Conservation (phyloP, 2,888 invertebrate species). For the Miltochrista miniata region DNA sequence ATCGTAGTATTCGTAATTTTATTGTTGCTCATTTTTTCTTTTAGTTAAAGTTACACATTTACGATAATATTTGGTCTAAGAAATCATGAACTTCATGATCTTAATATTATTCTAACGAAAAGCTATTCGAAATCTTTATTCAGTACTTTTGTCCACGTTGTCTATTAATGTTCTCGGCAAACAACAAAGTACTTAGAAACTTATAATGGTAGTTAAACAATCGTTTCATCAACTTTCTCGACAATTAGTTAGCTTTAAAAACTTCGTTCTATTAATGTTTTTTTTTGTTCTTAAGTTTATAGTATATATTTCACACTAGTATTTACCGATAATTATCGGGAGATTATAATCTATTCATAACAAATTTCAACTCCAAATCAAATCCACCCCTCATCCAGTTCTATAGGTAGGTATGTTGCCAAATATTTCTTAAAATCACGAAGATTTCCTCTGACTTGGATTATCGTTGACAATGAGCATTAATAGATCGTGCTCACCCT, state of each 20-base stretch:
- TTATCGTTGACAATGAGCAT: conserved; percentile 31
- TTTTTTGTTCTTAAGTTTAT: no score
- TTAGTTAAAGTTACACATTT: no score
- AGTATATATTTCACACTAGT: no score
- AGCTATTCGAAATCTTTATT: conserved; percentile 37
- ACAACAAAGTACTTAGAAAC: conserved; percentile 60
- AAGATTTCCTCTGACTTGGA: conserved; percentile 11
- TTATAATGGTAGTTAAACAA: conserved; percentile 79
- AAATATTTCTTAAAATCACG: conserved; percentile 13
- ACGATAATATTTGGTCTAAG: no score
- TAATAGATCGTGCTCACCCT: conserved; percentile 20
- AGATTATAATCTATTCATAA: no score
- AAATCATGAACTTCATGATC: no score
- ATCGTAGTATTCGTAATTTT: no score
- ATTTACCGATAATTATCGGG: no score
- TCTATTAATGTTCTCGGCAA: conserved; percentile 58
- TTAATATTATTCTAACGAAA: conserved; percentile 31
- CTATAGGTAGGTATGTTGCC: not conserved
- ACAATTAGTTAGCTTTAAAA: no score
- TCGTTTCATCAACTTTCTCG: conserved; percentile 57
- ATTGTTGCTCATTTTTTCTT: no score
- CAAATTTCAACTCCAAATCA: not conserved
- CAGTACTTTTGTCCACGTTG: conserved; percentile 45
- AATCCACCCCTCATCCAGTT: not conserved
- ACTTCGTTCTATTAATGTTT: not conserved